phyloP scores from a whole-genome alignment of 2,113 vertebrate genomes.

The Limnothrissa miodon region DNA sequence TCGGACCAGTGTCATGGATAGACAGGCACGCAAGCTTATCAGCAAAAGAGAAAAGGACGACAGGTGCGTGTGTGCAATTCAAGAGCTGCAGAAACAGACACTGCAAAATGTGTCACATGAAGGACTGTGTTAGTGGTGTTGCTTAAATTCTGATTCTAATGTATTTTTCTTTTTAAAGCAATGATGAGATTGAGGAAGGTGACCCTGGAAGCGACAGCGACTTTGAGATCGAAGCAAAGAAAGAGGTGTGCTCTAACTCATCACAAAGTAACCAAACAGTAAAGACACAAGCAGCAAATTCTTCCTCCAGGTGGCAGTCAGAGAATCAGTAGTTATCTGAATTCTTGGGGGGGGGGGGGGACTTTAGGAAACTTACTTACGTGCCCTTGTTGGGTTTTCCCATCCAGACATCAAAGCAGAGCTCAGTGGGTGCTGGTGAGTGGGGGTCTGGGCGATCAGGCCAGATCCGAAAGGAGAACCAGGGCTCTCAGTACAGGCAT shows the following conservation, averaged over 20 bases:
- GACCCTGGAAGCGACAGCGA: constrained; percentile 81
- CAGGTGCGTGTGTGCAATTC: no score
- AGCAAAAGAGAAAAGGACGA: constrained; percentile 85
- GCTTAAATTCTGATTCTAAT: background rate
- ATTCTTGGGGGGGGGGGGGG: no score
- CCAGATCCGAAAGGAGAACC: constrained; percentile 78
- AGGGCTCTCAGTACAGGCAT: constrained; percentile 85
- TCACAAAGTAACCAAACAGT: background rate
- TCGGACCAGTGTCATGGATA: constrained; percentile 89
- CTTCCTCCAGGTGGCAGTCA: background rate
- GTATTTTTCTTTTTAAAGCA: constrained; percentile 54
- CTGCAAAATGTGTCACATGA: background rate
- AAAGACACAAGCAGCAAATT: no score
- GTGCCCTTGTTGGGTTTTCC: background rate
- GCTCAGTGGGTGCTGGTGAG: constrained; percentile 49
- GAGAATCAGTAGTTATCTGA: background rate
- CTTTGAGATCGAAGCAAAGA: constrained; percentile 80
- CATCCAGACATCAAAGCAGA: constrained; percentile 63
- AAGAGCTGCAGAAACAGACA: no score
- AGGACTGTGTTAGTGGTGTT: background rate
- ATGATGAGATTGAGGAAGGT: constrained; percentile 81
- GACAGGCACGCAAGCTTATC: constrained; percentile 83
- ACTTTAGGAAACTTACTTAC: background rate
- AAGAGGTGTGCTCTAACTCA: constrained; percentile 73
- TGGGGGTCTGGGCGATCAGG: constrained; percentile 64